phyloP scores from a whole-genome alignment of 2,888 invertebrate genomes.

The Sarcophaga variegata region DNA sequence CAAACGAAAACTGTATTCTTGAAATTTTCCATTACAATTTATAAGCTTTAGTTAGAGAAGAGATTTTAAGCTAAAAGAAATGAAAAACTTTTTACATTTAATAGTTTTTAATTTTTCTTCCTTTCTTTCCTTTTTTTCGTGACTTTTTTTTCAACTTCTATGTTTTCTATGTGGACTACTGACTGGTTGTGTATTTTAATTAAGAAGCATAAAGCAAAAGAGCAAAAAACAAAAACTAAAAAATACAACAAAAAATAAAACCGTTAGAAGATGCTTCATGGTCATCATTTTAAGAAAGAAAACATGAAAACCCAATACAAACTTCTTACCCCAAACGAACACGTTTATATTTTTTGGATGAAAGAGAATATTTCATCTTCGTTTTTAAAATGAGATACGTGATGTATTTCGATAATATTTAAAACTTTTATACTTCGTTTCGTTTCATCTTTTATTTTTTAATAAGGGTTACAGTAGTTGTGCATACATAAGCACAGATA shows the following conservation, averaged over 20 bases:
- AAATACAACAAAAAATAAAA: too few species aligned
- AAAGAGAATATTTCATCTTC: background rate
- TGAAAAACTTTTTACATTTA: background rate
- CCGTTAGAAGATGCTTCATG: background rate
- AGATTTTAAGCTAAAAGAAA: background rate
- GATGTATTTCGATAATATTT: constrained; percentile 25
- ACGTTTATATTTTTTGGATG: background rate
- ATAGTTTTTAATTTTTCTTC: background rate
- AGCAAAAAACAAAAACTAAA: background rate
- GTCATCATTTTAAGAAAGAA: background rate
- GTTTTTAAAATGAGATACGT: constrained; percentile 44
- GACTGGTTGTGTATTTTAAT: constrained; percentile 1
- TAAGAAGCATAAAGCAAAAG: background rate
- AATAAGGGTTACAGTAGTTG: background rate
- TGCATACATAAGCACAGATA: background rate
- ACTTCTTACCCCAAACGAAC: background rate
- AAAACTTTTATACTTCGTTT: constrained; percentile 6
- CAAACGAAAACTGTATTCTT: background rate
- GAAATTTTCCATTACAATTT: background rate
- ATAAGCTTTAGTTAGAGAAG: background rate
- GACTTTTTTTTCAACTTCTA: background rate
- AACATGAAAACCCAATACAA: background rate
- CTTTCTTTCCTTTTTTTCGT: background rate
- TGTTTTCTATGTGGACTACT: background rate
- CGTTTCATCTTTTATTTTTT: background rate